Conservation (phyloP, 92 coral and sea anemone genomes). For the Virgularia gustaviana region DNA sequence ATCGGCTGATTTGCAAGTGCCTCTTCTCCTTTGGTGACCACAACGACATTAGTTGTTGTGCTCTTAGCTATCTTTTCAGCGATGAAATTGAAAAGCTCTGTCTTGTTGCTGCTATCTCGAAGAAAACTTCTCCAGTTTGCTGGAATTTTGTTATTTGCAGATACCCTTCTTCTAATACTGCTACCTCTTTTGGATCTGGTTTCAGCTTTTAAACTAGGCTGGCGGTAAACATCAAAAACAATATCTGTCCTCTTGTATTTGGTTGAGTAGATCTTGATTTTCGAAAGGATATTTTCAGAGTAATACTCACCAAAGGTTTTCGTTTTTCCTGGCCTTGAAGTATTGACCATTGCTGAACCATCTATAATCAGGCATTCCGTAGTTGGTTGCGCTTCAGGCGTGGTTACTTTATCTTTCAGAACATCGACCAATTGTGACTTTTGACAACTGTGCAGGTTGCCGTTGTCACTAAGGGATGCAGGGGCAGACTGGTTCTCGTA, state of each 20-base stretch:
- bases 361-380: constrained; percentile 31
- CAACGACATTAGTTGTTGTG: background rate
- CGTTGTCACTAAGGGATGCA: constrained; percentile 29
- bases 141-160: constrained; percentile 32
- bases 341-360: constrained; percentile 41
- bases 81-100: constrained; percentile 40
- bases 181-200: constrained; percentile 35
- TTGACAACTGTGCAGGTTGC: constrained; percentile 31
- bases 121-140: constrained; percentile 46
- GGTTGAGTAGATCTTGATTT: constrained; percentile 2
- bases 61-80: constrained; percentile 33
- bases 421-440: constrained; percentile 36
- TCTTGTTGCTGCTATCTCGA: constrained; percentile 34
- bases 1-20: background rate
- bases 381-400: constrained; percentile 29
- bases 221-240: no score
- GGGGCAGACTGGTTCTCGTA: constrained; percentile 36
- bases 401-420: constrained; percentile 19
- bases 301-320: constrained; percentile 46
- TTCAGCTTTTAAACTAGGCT: constrained; percentile 34
- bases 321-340: constrained; percentile 24
- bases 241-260: constrained; percentile 38
- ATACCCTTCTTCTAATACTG: constrained; percentile 44
- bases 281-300: constrained; percentile 38
- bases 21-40: background rate